Percentiles rank a stretch among this genome's conserved stretches.
Conservation (phyloP, 2,888 invertebrate genomes). For the Volucella zonaria region DNA sequence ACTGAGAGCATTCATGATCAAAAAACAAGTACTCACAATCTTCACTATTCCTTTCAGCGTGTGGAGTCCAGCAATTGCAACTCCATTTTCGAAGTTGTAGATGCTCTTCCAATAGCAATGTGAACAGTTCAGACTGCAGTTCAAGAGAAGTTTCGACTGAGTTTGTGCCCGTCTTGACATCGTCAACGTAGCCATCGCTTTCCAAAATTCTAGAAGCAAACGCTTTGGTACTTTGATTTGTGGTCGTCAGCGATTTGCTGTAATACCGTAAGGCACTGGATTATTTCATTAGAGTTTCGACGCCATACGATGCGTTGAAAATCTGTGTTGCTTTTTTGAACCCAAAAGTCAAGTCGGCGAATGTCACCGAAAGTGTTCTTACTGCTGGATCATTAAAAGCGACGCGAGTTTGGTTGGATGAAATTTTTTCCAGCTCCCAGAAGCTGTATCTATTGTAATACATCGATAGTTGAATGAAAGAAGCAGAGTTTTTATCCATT, state of each 20-base stretch:
- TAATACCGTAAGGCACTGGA: no score
- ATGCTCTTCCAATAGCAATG: background rate
- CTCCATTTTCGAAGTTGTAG: conserved; percentile 31
- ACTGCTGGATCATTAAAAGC: no score
- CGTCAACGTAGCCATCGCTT: conserved; percentile 74
- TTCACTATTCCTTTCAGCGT: background rate
- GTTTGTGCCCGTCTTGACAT: conserved; percentile 53
- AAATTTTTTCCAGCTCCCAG: conserved; percentile 18
- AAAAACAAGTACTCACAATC: conserved; percentile 6
- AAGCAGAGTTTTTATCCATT: background rate
- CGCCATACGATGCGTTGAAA: no score
- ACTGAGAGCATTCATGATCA: background rate
- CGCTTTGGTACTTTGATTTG: no score
- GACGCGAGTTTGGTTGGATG: conserved; percentile 23
- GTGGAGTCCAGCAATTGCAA: conserved; percentile 22
- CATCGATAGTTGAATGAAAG: background rate
- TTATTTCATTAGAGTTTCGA: no score
- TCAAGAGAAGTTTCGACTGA: background rate
- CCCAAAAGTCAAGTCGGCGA: no score
- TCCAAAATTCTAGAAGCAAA: no score
- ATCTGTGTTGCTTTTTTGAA: no score
- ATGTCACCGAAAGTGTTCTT: conserved; percentile 47
- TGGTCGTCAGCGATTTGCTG: no score
- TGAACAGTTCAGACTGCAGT: conserved; percentile 4
- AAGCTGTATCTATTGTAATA: conserved; percentile 4